Evolutionary conservation across 2,797 vertebrate genomes (phyloP), one percentile per base, ranked within the genome.

Genomic region (Neosilurus hyrtlii): DNA sequence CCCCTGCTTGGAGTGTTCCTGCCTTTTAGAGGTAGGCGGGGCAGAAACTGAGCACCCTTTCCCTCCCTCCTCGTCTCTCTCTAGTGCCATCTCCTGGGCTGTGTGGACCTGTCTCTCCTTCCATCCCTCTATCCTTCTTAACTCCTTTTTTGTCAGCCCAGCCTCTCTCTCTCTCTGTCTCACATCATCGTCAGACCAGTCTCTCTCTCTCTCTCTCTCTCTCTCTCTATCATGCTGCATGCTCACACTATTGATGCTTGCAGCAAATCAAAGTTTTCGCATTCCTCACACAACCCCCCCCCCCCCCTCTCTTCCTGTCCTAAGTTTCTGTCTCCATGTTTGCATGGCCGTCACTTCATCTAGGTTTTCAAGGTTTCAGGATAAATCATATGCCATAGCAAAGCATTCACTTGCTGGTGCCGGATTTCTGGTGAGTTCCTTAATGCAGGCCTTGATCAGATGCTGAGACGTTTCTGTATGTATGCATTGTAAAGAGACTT

Each of bases 1-100:
- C 79, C 65, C 73, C 81, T 59, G 43, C 26, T 77, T 86, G 72
- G 43, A 71, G 79, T 24, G 56, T 59, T 85, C 52, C 78, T 75
- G 65, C 63, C 75, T 81, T 82, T 72, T 78, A 75, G 22, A 85
- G 54, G 68, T n/a, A 78, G 83, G 78, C 35, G 73, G 72, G 70
- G 66, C 68, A 85, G 83, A 76, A 84, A 77, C 71, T 75, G 71
- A 82, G n/a, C 63, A 59, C 49, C 63, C 51, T 61, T 52, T 71
- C 62, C 79, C 71, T 30, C 49, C 51, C 56, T 59, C 66, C 56
- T 30, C 51, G 65, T 57, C 76, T 62, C 49, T 80, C 62, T 78
- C 61, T 72, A 54, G 63, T 80, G 79, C 82, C 76, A 65, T 78
- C 70, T 80, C 12, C 71, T 77, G 79, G 74, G 57, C 43, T 73